Conservation (phyloP, 1,140 invertebrate genomes). For the Anastatus disparis region DNA sequence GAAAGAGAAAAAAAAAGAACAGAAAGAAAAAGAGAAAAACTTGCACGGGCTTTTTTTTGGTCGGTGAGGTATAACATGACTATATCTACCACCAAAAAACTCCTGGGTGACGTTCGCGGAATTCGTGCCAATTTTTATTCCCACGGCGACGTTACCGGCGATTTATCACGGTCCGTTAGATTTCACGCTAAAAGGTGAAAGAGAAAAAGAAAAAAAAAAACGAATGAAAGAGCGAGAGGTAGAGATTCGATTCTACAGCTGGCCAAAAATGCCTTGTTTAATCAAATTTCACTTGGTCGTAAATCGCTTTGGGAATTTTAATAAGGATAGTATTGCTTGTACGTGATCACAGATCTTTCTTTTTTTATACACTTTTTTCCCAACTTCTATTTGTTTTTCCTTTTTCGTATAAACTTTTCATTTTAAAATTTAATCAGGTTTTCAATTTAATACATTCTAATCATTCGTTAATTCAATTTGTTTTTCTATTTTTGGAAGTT, state of each 20-base stretch:
- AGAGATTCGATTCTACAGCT: neutral
- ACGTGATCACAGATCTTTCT: neutral
- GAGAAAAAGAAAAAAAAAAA: slow-evolving; percentile 14
- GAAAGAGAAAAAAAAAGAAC: no score
- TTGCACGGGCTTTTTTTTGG: no score
- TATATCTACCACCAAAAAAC: no score
- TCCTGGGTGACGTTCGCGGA: neutral
- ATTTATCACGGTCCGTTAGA: slow-evolving; percentile 20
- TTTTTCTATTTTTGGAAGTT: no score
- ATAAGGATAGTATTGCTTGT: neutral
- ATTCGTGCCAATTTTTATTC: slow-evolving; percentile 16
- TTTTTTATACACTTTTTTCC: no score
- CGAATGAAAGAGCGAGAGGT: neutral
- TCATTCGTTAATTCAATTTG: no score
- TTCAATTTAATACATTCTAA: no score
- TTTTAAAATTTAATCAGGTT: no score
- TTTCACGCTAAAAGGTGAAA: slow-evolving; percentile 9
- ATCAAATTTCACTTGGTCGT: neutral
- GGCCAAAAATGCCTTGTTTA: neutral
- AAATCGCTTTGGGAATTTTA: slow-evolving; percentile 11
- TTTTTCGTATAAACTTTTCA: no score
- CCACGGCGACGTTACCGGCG: neutral
- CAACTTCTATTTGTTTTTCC: no score
- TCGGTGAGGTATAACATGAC: no score
- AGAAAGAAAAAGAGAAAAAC: no score